phyloP scores from a whole-genome alignment of 64 coral and sea anemone species.

The Pocillopora verrucosa region DNA sequence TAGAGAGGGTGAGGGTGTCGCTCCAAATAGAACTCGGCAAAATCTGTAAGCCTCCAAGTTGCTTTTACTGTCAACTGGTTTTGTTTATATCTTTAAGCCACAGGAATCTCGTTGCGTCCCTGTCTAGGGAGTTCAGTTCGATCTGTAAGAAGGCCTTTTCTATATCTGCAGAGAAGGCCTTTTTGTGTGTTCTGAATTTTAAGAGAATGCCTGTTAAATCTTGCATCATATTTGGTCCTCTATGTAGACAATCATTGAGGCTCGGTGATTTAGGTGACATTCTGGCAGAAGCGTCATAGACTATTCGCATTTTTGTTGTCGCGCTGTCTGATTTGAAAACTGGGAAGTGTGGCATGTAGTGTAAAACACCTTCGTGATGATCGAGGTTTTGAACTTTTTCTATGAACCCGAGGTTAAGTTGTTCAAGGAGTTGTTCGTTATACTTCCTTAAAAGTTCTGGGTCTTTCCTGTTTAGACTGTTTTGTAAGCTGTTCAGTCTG shows the following conservation, averaged over 20 bases:
- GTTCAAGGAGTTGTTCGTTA: constrained; percentile 36
- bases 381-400: too few species aligned
- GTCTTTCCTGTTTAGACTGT: too few species aligned
- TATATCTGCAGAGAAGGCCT: constrained; percentile 34
- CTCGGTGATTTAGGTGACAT: not conserved
- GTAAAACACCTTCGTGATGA: too few species aligned
- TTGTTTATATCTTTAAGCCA: constrained; percentile 25
- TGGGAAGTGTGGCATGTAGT: too few species aligned
- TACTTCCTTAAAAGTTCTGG: constrained; percentile 35
- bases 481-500: too few species aligned
- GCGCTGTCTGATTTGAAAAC: too few species aligned
- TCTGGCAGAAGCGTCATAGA: too few species aligned
- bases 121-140: constrained; percentile 13
- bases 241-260: constrained; percentile 30
- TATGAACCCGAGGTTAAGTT: constrained; percentile 32
- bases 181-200: constrained; percentile 32
- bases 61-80: not conserved
- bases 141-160: too few species aligned
- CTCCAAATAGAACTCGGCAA: constrained; percentile 25
- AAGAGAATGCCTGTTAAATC: constrained; percentile 8
- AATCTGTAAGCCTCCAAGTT: constrained; percentile 14
- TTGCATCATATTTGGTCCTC: constrained; percentile 32
- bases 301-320: too few species aligned
- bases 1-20: constrained; percentile 7
- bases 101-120: constrained; percentile 16